Percentiles rank a stretch among this genome's conserved stretches.
Conservation (phyloP, 2,113 vertebrate species). For the Austrofundulus limnaeus region DNA sequence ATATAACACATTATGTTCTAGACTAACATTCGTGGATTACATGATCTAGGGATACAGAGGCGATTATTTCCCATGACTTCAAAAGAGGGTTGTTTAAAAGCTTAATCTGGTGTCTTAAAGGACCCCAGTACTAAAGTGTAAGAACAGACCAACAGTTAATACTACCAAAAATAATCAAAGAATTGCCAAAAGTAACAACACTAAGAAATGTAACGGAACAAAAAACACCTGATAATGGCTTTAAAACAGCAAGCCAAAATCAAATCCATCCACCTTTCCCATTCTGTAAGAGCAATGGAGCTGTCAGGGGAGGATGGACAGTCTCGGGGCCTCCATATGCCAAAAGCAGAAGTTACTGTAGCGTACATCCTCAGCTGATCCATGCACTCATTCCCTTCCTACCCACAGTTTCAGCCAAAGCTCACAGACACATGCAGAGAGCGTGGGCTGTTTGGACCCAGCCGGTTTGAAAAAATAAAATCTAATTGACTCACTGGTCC, state of each 20-base stretch:
- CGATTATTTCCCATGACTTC: too few relatives aligned
- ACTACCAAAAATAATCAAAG: not conserved
- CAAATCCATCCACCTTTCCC: slow-evolving; percentile 28
- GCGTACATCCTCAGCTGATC: slow-evolving; percentile 57
- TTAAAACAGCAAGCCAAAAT: slow-evolving; percentile 14
- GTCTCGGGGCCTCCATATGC: slow-evolving; percentile 42
- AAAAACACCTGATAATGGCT: slow-evolving; percentile 13
- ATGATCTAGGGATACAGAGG: too few relatives aligned
- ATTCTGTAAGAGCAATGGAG: slow-evolving; percentile 34
- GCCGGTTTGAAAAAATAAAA: slow-evolving; percentile 22
- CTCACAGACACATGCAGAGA: slow-evolving; percentile 21
- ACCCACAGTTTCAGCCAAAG: slow-evolving; percentile 10
- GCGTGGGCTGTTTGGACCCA: slow-evolving; percentile 57
- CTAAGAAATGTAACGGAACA: slow-evolving; percentile 3
- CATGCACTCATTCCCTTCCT: slow-evolving; percentile 15
- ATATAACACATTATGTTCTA: too few relatives aligned
- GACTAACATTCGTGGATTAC: too few relatives aligned
- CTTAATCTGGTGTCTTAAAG: not conserved
- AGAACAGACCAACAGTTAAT: not conserved
- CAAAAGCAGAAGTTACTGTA: slow-evolving; percentile 63
- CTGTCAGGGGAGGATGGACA: slow-evolving; percentile 53
- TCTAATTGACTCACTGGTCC: slow-evolving; percentile 5
- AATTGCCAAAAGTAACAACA: not conserved
- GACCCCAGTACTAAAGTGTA: too few relatives aligned
- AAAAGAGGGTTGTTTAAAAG: not conserved